A percentile compares a stretch with the other conserved stretches of the same genome.
Evolutionary conservation across 2,888 invertebrate species (phyloP).

Genomic region (Xylophagus ater): DNA sequence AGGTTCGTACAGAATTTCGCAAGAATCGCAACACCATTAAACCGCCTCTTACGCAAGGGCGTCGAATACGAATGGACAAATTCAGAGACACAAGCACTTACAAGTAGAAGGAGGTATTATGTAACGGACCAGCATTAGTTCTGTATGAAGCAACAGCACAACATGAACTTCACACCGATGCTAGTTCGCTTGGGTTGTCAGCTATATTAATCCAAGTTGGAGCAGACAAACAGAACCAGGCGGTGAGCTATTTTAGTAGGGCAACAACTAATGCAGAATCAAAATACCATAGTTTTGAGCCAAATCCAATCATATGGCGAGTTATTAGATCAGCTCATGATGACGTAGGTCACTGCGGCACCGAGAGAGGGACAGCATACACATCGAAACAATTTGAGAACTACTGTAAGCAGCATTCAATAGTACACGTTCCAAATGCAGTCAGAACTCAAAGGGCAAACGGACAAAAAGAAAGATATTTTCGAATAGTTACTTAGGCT

Average conservation of each 20-base stretch:
- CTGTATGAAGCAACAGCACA: not conserved
- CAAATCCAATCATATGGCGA: conserved; percentile 8
- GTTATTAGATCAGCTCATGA: conserved; percentile 1
- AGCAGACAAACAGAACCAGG: not conserved
- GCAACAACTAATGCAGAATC: conserved; percentile 19
- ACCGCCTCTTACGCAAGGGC: conserved; percentile 15
- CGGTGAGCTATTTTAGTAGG: conserved; percentile 8
- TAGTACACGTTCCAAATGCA: not conserved
- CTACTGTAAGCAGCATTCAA: too few relatives aligned
- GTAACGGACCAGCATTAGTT: conserved; percentile 1
- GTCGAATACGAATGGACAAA: not conserved
- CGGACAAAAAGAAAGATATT: too few relatives aligned
- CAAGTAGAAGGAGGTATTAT: not conserved
- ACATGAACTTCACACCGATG: conserved; percentile 11
- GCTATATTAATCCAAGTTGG: conserved; percentile 6
- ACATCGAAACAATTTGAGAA: too few relatives aligned
- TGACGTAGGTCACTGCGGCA: not conserved
- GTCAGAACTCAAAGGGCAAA: too few relatives aligned
- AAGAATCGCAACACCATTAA: conserved; percentile 17
- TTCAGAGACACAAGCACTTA: not conserved
- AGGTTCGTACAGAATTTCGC: conserved; percentile 20
- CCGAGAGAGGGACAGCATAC: too few relatives aligned
- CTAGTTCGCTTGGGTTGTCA: conserved; percentile 3
- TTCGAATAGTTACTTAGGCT: not conserved
- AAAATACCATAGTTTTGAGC: conserved; percentile 19